phyloP scores from a whole-genome alignment of 1,140 invertebrate species.

The Drosophila dunni region DNA sequence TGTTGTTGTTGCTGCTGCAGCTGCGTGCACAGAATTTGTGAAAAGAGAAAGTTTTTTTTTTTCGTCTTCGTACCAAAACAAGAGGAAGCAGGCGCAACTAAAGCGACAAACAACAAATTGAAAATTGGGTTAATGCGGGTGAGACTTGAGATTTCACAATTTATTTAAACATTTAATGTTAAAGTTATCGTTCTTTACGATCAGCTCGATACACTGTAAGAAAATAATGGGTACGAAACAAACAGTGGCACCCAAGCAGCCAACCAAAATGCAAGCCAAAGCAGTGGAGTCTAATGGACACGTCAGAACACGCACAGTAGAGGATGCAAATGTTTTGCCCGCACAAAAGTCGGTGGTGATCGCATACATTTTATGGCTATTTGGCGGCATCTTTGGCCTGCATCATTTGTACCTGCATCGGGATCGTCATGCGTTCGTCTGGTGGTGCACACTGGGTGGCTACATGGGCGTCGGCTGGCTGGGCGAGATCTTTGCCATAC shows the following conservation, averaged over 20 bases:
- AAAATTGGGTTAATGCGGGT: constrained; percentile 21
- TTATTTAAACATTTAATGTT: background rate
- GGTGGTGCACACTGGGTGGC: constrained; percentile 94
- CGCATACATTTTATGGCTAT: constrained; percentile 93
- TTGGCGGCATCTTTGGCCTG: constrained; percentile 93
- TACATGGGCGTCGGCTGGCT: constrained; percentile 94
- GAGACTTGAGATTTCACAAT: constrained; percentile 28
- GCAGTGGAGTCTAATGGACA: constrained; percentile 4
- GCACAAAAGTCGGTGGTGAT: constrained; percentile 88
- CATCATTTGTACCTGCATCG: constrained; percentile 96
- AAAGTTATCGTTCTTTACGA: too few species aligned
- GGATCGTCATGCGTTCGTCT: constrained; percentile 95
- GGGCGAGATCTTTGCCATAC: constrained; percentile 93
- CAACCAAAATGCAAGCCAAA: too few species aligned
- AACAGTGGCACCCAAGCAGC: constrained; percentile 36
- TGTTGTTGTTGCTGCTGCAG: constrained; percentile 36
- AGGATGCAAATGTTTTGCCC: constrained; percentile 57
- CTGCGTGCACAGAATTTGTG: constrained; percentile 76
- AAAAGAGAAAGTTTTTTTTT: constrained; percentile 73
- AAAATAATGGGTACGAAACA: constrained; percentile 64
- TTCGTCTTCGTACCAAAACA: background rate
- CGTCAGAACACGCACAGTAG: background rate
- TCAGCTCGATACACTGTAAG: too few species aligned
- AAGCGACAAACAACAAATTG: background rate
- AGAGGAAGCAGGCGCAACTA: constrained; percentile 3